Percentiles rank a stretch among this genome's conserved stretches.
phyloP scores from a whole-genome alignment of 2,888 invertebrate genomes.

The Sisyra terminalis region DNA sequence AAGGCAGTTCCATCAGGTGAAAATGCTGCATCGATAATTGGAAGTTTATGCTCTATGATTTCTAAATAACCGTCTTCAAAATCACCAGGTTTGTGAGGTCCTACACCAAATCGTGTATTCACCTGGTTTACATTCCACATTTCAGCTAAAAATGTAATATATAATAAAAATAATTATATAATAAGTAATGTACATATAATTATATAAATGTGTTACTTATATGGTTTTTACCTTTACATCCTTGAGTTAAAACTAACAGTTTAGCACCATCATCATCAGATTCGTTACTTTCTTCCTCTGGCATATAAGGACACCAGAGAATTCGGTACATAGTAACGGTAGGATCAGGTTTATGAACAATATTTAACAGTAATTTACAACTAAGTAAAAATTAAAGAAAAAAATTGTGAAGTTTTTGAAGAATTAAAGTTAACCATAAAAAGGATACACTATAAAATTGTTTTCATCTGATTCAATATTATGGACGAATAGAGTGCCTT shows the following conservation, averaged over 20 bases:
- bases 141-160: slow-evolving; percentile 27
- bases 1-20: slow-evolving; percentile 91
- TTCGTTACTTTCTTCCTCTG: slow-evolving; percentile 42
- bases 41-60: slow-evolving; percentile 39
- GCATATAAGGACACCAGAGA: slow-evolving; percentile 89
- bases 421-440: too few species aligned
- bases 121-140: slow-evolving; percentile 35
- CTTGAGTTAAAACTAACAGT: slow-evolving; percentile 66
- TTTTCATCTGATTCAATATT: slow-evolving; percentile 45
- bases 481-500: slow-evolving; percentile 69
- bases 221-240: slow-evolving; percentile 47
- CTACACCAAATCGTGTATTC: slow-evolving; percentile 25
- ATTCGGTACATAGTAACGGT: slow-evolving; percentile 38
- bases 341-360: slow-evolving; percentile 30
- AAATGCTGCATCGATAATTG: slow-evolving; percentile 73
- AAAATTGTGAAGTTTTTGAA: too few species aligned
- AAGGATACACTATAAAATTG: slow-evolving; percentile 36
- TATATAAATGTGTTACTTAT: too few species aligned
- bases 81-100: slow-evolving; percentile 24
- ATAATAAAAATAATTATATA: too few species aligned
- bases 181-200: background rate
- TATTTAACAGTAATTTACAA: slow-evolving; percentile 40
- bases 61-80: slow-evolving; percentile 32
- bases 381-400: slow-evolving; percentile 20
- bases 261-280: slow-evolving; percentile 50